Conservation (phyloP, 2,797 vertebrate species). For the Balearica regulorum region DNA sequence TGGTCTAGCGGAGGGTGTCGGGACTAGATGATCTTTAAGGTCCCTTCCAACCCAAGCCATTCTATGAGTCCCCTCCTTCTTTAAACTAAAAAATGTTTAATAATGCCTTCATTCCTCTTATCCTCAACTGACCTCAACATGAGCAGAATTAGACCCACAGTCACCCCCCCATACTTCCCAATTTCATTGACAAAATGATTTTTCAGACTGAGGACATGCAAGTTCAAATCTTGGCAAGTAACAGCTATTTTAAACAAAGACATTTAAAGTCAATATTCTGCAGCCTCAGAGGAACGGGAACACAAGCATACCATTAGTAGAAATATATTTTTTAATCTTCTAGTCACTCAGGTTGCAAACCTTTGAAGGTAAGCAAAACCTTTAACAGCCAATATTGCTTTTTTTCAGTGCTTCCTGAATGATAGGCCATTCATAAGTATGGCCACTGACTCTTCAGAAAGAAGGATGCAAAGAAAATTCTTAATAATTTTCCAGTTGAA, state of each 20-base stretch:
- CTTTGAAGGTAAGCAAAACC: background rate
- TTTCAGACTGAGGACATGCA: background rate
- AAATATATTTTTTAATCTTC: background rate
- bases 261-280: background rate
- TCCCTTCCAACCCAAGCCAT: too few relatives aligned
- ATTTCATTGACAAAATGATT: background rate
- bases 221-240: background rate
- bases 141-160: background rate
- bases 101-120: background rate
- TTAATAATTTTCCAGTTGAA: constrained; percentile 52
- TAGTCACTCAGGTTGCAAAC: background rate
- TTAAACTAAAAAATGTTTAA: background rate
- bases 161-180: background rate
- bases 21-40: too few relatives aligned
- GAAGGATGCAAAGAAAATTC: constrained; percentile 2
- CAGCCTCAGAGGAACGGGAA: background rate
- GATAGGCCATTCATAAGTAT: background rate
- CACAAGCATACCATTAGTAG: background rate
- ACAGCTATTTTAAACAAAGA: background rate
- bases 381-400: background rate
- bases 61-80: background rate
- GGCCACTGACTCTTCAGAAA: background rate
- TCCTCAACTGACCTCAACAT: background rate
- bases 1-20: too few relatives aligned
- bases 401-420: background rate